A percentile compares a stretch with the other conserved stretches of the same genome.
Conservation (phyloP, 1,140 invertebrate species). For the Leguminivora glycinivorella region DNA sequence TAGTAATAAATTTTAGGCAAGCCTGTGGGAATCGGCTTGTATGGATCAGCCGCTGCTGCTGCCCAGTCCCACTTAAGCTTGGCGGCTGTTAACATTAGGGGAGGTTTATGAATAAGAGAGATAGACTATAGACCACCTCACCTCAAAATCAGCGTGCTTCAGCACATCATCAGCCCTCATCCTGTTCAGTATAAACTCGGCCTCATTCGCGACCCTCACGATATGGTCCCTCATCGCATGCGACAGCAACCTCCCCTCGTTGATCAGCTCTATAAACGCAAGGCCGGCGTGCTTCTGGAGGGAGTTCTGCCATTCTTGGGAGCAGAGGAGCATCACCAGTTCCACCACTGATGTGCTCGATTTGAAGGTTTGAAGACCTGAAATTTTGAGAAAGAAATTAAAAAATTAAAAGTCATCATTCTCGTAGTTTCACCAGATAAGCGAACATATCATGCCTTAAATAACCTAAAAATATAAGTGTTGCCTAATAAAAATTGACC, state of each 20-base stretch:
- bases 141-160: constrained; percentile 99
- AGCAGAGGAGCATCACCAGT: constrained; percentile 98
- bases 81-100: too few relatives aligned
- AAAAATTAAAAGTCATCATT: too few relatives aligned
- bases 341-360: constrained; percentile 98
- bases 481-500: too few relatives aligned
- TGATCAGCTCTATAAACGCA: constrained; percentile 99
- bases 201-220: constrained; percentile 99
- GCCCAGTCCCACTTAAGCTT: too few relatives aligned
- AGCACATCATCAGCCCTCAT: constrained; percentile 99
- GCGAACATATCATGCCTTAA: too few relatives aligned
- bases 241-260: constrained; percentile 97
- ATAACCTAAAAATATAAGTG: too few relatives aligned
- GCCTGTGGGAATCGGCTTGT: too few relatives aligned
- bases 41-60: too few relatives aligned
- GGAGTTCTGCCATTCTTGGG: constrained; percentile 99
- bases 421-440: too few relatives aligned
- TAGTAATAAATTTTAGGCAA: too few relatives aligned
- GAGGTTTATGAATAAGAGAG: too few relatives aligned
- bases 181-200: constrained; percentile 98
- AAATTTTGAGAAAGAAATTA: constrained; percentile 32
- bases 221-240: constrained; percentile 99
- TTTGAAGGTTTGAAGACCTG: constrained; percentile 97
- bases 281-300: constrained; percentile 99
- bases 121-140: too few relatives aligned